phyloP scores from a whole-genome alignment of 1,140 invertebrate genomes.

The Drosophila nebulosa region DNA sequence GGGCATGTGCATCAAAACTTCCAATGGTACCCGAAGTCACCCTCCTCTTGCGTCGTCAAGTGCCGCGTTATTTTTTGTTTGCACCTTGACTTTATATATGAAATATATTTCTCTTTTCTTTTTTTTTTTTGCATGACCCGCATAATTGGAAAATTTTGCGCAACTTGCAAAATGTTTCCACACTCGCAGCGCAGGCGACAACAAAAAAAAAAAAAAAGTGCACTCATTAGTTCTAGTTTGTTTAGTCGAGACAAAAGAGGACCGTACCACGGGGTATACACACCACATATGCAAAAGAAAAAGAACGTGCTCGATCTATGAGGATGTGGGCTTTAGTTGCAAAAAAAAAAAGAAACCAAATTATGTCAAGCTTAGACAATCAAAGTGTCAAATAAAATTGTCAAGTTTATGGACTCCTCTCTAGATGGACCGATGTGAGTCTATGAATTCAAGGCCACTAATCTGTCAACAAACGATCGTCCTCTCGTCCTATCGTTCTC shows the following conservation, averaged over 20 bases:
- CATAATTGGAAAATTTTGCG: slow-evolving; percentile 69
- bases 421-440: neutral
- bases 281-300: slow-evolving; percentile 26
- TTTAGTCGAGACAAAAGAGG: slow-evolving; percentile 53
- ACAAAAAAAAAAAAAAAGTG: slow-evolving; percentile 43
- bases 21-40: neutral
- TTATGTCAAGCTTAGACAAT: slow-evolving; percentile 69
- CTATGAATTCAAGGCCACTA: slow-evolving; percentile 53
- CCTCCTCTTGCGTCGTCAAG: too few species aligned
- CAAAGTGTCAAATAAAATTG: slow-evolving; percentile 76
- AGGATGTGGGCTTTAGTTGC: slow-evolving; percentile 51
- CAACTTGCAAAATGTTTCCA: slow-evolving; percentile 53
- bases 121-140: slow-evolving; percentile 41
- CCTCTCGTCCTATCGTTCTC: slow-evolving; percentile 21
- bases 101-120: neutral
- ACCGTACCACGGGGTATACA: too few species aligned
- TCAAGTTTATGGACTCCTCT: slow-evolving; percentile 53
- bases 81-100: slow-evolving; percentile 66
- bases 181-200: slow-evolving; percentile 26
- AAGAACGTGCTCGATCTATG: slow-evolving; percentile 53
- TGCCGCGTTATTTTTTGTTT: slow-evolving; percentile 64
- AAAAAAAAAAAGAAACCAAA: slow-evolving; percentile 16
- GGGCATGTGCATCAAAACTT: slow-evolving; percentile 44
- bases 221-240: slow-evolving; percentile 75
- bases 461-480: slow-evolving; percentile 72